Evolutionary conservation across 2,113 vertebrate genomes (phyloP).

Genomic region (Lamprotornis superbus): DNA sequence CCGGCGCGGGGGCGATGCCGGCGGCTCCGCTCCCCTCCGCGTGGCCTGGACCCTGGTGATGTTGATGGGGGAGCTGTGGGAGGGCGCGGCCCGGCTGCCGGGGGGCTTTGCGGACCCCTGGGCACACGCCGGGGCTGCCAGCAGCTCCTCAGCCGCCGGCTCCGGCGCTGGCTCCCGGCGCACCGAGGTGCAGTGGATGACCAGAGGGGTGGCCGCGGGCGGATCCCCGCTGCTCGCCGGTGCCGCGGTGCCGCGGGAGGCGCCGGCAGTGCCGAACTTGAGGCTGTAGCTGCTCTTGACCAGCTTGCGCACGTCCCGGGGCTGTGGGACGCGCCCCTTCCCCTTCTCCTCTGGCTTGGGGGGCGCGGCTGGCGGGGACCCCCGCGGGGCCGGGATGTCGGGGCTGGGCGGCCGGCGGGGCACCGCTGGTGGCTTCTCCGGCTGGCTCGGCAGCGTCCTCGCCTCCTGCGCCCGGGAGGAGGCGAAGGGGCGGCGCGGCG

Average conservation of each 20-base stretch:
- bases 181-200: constrained; percentile 71
- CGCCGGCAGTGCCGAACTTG: constrained; percentile 70
- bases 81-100: not conserved
- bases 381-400: rapidly evolving
- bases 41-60: constrained; percentile 46
- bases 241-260: not conserved
- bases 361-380: rapidly evolving
- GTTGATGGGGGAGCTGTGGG: not conserved
- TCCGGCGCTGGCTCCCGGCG: not conserved
- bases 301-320: constrained; percentile 86
- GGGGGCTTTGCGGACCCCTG: not conserved
- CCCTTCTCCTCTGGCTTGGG: not conserved
- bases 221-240: not conserved
- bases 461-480: constrained; percentile 74
- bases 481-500: constrained; percentile 12
- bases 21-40: not conserved
- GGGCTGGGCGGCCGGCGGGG: not conserved
- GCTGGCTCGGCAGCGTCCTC: constrained; percentile 44
- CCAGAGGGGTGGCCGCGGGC: not conserved
- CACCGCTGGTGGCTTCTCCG: constrained; percentile 55
- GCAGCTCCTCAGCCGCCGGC: rapidly evolving
- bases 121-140: rapidly evolving
- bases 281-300: constrained; percentile 87
- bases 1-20: not conserved
- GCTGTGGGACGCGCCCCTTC: constrained; percentile 68